Evolutionary conservation across 2,888 invertebrate species (phyloP), one percentile per base, ranked within the genome.

Genomic region (Formica aserva): DNA sequence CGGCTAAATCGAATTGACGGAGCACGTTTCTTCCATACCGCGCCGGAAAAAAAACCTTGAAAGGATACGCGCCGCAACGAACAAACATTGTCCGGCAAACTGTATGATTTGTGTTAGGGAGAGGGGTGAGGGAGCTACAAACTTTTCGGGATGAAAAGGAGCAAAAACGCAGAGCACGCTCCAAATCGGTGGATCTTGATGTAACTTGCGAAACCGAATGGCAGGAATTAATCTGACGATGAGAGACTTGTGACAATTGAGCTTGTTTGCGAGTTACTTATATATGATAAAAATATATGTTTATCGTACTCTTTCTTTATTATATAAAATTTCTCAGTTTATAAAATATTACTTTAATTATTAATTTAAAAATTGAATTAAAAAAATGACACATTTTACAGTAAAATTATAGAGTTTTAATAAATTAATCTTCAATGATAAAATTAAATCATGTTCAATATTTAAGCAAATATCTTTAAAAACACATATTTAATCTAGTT

Each of bases 1-100:
- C 38, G 65, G 76, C 78, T 82, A 90, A 91, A 91, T 90, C 85
- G 77, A 90, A 90, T 90, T 85, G 88, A 86, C 86, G 62, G 74
- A 75, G 74, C 86, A 88, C 83, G 84, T 86, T 84, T 32, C 74
- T 41, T 81, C 76, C 71, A 77, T 72, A 83, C 82, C 32, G 48
- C 63, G 3, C 35, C 55, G 76, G 45, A 22, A 32, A 63, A 32
- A 77, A 52, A 60, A 18, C 63, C 57, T 15, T 5, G 71, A 26
- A 32, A 62, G 35, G 66, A 29, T 66, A 65, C 71, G 62, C 75
- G 63, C 29, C 45, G 45, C 52, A 60, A 35, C 74, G 77, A 52
- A 75, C 74, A 75, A 87, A 55, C 84, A 63, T 45, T 57, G 60
- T 32, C 45, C 29, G 32, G 32, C 38, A 55, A 81, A 76, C 76